A percentile compares a stretch with the other conserved stretches of the same genome.
phyloP scores from a whole-genome alignment of 2,888 invertebrate species.

The Chirona hameri region DNA sequence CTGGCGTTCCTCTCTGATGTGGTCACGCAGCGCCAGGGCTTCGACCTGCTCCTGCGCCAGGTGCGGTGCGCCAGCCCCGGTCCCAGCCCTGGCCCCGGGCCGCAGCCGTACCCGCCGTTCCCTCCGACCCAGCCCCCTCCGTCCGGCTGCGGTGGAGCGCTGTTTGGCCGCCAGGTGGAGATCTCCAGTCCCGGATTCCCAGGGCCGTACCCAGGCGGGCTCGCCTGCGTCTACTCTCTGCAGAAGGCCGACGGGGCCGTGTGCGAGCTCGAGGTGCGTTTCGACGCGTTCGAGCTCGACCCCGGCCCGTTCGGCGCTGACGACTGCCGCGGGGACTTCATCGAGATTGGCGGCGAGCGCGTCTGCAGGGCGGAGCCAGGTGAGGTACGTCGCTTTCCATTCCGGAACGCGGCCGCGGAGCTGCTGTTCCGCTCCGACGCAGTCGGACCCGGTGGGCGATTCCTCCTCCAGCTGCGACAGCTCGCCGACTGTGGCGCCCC shows the following conservation, averaged over 20 bases:
- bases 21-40: not conserved
- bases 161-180: constrained; percentile 1
- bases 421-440: not conserved
- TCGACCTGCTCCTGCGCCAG: not conserved
- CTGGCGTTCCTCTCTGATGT: not conserved
- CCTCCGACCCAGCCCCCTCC: not conserved
- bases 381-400: not conserved
- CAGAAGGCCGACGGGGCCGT: not conserved
- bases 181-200: not conserved
- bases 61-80: not conserved
- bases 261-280: not conserved
- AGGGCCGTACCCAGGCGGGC: not conserved
- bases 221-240: not conserved
- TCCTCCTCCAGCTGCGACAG: not conserved
- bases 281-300: not conserved
- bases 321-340: not conserved
- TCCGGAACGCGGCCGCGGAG: not conserved
- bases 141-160: not conserved
- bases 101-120: not conserved
- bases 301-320: too few species aligned
- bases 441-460: not conserved
- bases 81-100: not conserved
- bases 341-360: not conserved
- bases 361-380: not conserved
- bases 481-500: not conserved